phyloP scores from a whole-genome alignment of 2,888 invertebrate species.

The Diarsia brunnea region DNA sequence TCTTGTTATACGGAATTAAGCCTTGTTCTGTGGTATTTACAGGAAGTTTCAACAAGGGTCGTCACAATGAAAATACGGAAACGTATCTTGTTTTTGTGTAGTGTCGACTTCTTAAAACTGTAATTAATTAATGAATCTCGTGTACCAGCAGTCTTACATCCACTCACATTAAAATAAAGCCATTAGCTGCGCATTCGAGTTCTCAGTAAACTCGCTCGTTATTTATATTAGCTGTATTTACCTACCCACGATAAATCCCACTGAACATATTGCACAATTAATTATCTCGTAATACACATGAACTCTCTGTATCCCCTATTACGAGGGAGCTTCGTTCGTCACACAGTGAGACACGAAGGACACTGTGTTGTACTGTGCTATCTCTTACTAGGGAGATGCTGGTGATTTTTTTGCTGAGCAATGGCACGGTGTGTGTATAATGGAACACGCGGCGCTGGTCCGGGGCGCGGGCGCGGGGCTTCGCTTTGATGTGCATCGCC shows the following conservation, averaged over 20 bases:
- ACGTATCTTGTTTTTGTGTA: background rate
- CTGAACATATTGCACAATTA: conserved; percentile 45
- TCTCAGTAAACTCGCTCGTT: conserved; percentile 9
- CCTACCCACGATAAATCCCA: conserved; percentile 25
- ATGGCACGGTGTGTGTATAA: conserved; percentile 16
- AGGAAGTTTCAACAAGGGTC: conserved; percentile 6
- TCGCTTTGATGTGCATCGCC: conserved; percentile 52
- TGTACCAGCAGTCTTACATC: background rate
- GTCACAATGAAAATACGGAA: background rate
- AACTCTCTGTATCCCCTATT: conserved; percentile 29
- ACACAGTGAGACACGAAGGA: background rate
- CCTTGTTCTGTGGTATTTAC: conserved; percentile 1
- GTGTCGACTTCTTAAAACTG: conserved; percentile 2
- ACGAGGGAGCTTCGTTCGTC: conserved; percentile 6
- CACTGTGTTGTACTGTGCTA: conserved; percentile 16
- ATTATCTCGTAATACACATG: conserved; percentile 39
- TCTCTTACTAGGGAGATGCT: conserved; percentile 2
- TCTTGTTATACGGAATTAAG: background rate
- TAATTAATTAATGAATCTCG: conserved; percentile 1
- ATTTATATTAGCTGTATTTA: conserved; percentile 28
- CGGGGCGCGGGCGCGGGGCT: conserved; percentile 21
- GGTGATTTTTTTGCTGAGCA: conserved; percentile 10
- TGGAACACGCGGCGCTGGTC: conserved; percentile 27
- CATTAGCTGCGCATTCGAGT: background rate
- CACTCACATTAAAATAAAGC: background rate